Percentiles rank a stretch among this genome's conserved stretches.
These are phyloP conservation scores for Psittacus erithacus DNA, from an alignment of 2,113 vertebrate species.

Conservation along the genomic window DNA sequence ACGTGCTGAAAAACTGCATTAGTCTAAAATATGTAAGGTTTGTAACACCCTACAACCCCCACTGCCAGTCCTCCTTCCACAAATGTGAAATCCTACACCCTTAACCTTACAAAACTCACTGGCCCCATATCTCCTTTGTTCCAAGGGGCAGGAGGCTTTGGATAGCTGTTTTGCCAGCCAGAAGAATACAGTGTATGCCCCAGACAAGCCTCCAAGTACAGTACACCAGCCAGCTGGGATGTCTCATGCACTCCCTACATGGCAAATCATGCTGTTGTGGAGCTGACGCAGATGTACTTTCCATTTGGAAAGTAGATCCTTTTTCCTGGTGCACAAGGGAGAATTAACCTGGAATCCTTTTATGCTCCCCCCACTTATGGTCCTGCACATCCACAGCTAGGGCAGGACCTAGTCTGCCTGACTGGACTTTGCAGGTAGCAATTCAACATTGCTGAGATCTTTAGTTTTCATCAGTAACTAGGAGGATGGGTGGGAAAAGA, in stretches of 20 bases:
- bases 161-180: background rate
- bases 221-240: background rate
- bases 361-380: background rate
- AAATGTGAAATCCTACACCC: background rate
- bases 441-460: background rate
- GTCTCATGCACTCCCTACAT: background rate
- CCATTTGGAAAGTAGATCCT: background rate
- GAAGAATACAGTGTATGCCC: background rate
- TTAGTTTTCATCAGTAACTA: background rate
- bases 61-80: background rate
- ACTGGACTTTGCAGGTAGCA: background rate
- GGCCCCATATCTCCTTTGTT: background rate
- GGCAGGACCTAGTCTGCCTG: background rate
- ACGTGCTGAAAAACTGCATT: background rate
- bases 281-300: background rate
- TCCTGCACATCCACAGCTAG: background rate
- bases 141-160: background rate
- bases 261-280: background rate
- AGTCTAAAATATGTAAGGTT: background rate
- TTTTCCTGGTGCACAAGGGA: background rate
- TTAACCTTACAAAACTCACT: background rate
- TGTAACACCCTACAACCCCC: background rate
- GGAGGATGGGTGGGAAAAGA: background rate
- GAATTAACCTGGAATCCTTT: background rate
- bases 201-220: background rate